Evolutionary conservation across 1,140 invertebrate species (phyloP), one percentile per base, ranked within the genome.

Genomic region (Formica selysi): DNA sequence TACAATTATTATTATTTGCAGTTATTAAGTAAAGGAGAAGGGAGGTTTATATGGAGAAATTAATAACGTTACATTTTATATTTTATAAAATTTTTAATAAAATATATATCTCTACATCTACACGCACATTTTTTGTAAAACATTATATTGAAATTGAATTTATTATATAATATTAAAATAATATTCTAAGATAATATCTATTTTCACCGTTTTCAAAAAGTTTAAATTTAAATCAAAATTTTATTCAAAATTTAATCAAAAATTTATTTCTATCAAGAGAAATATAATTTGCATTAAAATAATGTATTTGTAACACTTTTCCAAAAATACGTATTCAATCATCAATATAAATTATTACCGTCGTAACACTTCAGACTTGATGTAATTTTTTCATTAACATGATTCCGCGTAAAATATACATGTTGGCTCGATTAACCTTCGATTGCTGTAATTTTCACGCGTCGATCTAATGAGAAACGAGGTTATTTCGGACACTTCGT

Each of bases 321-420:
- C 26, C 13, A 22, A 0, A 41, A 54, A n/a, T 51, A 41, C 44
- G 11, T 2, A 8, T 73, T 73, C 59, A 71, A 73, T 73, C 41
- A 67, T 62, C 36, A 11, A 2, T 51, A 61, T 73, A 32, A 38
- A 73, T 81, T 73, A 44, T 81, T 61, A 83, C 6, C 13, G 26
- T 44, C 29, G 38, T 36, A 48, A 62, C 22, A 32, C 26, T 32
- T 29, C 10, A 36, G 51, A 8, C 7, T 73, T 26, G 68, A 83
- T 83, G 54, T 74, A 83, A 83, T 83, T 83, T 83, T 83, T 83
- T 32, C 68, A 83, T 83, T 73, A 81, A 81, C 68, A 41, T 41
- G 73, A 2, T 74, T 61, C 73, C 22, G 19, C 48, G 36, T 29
- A 22, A 79, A 48, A 51, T 67, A 79, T 29, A 26, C 44, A 51